Conservation (phyloP, 2,888 invertebrate species). For the Drosophila longiperda region DNA sequence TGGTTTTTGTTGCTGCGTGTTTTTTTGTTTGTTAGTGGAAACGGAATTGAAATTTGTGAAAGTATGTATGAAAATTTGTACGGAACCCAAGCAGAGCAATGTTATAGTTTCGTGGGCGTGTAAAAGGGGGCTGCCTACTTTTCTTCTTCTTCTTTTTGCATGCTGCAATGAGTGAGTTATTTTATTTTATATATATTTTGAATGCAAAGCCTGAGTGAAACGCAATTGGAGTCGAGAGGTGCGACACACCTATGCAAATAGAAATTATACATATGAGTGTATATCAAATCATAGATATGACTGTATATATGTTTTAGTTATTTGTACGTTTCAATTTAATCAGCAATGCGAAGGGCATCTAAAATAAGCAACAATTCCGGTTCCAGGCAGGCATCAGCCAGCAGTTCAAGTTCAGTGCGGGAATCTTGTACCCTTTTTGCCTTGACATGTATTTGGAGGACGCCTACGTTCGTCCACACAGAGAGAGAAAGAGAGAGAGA, state of each 20-base stretch:
- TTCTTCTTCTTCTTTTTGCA: constrained; percentile 1
- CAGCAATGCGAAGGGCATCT: constrained; percentile 55
- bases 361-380: constrained; percentile 67
- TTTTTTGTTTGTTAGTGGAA: constrained; percentile 72
- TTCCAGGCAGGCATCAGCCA: constrained; percentile 31
- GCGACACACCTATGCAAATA: constrained; percentile 32
- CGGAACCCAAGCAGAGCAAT: constrained; percentile 65
- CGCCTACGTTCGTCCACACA: constrained; percentile 37
- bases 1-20: constrained; percentile 53
- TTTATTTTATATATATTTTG: background rate
- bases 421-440: constrained; percentile 42
- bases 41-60: constrained; percentile 64
- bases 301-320: constrained; percentile 7
- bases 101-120: constrained; percentile 55
- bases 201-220: constrained; percentile 46
- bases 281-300: background rate
- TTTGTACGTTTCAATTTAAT: constrained; percentile 60
- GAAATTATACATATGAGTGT: constrained; percentile 3
- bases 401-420: constrained; percentile 68
- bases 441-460: constrained; percentile 68
- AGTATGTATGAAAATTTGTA: constrained; percentile 50
- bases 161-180: constrained; percentile 20
- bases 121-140: constrained; percentile 42
- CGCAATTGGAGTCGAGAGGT: constrained; percentile 52
- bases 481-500: background rate